Conservation (phyloP, 2,797 vertebrate genomes). For the Eulemur albifrons region DNA sequence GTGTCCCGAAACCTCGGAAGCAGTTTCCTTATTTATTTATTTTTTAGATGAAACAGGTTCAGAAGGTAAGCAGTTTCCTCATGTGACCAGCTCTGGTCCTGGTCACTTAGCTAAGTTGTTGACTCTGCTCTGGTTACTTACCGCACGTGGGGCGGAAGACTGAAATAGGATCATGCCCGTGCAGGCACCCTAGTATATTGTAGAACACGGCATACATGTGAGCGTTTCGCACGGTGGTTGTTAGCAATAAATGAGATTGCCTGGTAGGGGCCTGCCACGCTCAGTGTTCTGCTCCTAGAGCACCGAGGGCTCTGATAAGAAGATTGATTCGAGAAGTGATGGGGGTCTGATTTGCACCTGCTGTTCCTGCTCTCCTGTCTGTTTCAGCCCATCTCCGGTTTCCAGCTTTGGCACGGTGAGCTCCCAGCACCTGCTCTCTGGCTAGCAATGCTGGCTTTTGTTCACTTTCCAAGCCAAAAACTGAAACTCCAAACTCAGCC, state of each 20-base stretch:
- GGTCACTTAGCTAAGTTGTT: not conserved
- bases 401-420: not conserved
- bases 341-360: not conserved
- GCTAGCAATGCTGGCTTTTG: not conserved
- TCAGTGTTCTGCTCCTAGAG: not conserved
- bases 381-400: not conserved
- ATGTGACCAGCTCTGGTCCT: not conserved
- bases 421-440: not conserved
- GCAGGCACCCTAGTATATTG: too few relatives aligned
- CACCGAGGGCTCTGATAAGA: not conserved
- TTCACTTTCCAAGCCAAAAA: not conserved
- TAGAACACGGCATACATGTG: not conserved
- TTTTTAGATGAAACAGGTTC: not conserved
- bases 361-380: not conserved
- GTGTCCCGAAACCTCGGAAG: too few relatives aligned
- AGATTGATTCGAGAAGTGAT: not conserved
- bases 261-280: not conserved
- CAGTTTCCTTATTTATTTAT: too few relatives aligned
- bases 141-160: not conserved
- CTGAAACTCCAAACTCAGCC: not conserved
- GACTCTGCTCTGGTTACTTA: not conserved
- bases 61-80: not conserved
- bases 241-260: not conserved
- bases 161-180: fast-evolving
- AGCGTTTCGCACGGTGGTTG: not conserved